Evolutionary conservation across 2,888 invertebrate genomes (phyloP).

Genomic region (Chymomyza caudatula): DNA sequence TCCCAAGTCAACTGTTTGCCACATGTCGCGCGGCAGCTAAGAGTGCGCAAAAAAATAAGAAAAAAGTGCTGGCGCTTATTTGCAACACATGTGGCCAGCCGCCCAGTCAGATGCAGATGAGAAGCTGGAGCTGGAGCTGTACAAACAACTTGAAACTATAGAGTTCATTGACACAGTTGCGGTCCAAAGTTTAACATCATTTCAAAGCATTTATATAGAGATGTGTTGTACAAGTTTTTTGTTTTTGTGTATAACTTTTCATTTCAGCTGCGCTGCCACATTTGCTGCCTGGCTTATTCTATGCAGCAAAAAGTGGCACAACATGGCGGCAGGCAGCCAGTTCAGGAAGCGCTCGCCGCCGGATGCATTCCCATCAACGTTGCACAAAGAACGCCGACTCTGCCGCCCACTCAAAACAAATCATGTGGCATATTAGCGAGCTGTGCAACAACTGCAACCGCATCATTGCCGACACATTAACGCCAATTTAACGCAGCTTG

Average conservation of each 20-base stretch:
- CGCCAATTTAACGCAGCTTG: conserved; percentile 54
- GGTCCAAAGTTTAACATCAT: conserved; percentile 24
- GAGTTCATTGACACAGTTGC: conserved; percentile 31
- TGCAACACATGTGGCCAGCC: conserved; percentile 29
- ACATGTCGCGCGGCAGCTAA: conserved; percentile 41
- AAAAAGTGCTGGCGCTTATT: conserved; percentile 35
- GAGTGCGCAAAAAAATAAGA: background rate
- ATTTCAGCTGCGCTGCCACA: no score
- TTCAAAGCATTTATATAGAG: conserved; percentile 18
- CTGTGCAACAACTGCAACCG: conserved; percentile 19
- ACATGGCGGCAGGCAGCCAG: conserved; percentile 32
- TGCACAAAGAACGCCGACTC: background rate
- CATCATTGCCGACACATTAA: conserved; percentile 37
- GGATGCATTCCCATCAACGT: background rate
- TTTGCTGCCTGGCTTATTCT: conserved; percentile 36
- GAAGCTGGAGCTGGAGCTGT: background rate
- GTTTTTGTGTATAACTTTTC: conserved; percentile 28
- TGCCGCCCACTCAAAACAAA: conserved; percentile 8
- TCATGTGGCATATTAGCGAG: conserved; percentile 2
- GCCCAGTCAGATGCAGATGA: background rate
- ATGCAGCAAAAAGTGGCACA: conserved; percentile 65
- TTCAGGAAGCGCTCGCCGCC: conserved; percentile 26
- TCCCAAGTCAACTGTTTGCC: conserved; percentile 26
- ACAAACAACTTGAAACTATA: conserved; percentile 17
- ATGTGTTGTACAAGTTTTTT: background rate